These are phyloP conservation scores for Metopia argyrocephala DNA, from an alignment of 2,888 invertebrate genomes.

Conservation along the genomic window DNA sequence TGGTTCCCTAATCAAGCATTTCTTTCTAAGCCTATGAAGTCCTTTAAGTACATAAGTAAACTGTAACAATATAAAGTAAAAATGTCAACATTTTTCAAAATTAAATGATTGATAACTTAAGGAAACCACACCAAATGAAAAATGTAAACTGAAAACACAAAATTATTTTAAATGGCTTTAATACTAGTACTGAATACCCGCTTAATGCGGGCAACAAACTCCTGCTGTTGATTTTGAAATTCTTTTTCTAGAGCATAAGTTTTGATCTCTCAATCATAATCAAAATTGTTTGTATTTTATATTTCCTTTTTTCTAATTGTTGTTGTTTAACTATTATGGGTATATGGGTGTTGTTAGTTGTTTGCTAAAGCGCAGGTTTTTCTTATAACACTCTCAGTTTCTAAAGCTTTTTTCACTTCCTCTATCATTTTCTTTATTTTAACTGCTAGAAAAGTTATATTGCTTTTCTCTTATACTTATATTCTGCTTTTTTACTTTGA, in stretches of 20 bases:
- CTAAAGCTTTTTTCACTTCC: not conserved
- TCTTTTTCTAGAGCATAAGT: not conserved
- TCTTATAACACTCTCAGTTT: not conserved
- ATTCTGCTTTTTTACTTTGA: slow-evolving; percentile 25
- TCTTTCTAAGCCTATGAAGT: not conserved
- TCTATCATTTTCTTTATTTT: not conserved
- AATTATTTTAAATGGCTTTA: not conserved
- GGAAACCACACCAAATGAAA: not conserved
- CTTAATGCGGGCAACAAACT: not conserved
- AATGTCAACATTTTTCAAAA: slow-evolving; percentile 12
- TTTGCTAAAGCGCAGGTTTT: slow-evolving; percentile 48
- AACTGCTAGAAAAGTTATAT: slow-evolving; percentile 49
- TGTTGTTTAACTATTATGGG: not conserved
- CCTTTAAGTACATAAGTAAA: slow-evolving; percentile 1
- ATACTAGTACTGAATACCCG: not conserved
- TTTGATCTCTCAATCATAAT: slow-evolving; percentile 42
- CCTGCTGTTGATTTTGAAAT: not conserved
- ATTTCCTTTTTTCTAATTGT: slow-evolving; percentile 10
- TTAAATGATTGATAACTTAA: slow-evolving; percentile 36
- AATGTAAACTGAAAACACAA: not conserved
- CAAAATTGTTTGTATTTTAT: not conserved
- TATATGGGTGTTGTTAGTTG: slow-evolving; percentile 61
- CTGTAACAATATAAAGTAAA: not conserved
- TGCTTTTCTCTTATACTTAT: not conserved
- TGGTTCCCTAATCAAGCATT: slow-evolving; percentile 3